phyloP scores from a whole-genome alignment of 1,140 invertebrate genomes.

The Rhizoglyphus robini region DNA sequence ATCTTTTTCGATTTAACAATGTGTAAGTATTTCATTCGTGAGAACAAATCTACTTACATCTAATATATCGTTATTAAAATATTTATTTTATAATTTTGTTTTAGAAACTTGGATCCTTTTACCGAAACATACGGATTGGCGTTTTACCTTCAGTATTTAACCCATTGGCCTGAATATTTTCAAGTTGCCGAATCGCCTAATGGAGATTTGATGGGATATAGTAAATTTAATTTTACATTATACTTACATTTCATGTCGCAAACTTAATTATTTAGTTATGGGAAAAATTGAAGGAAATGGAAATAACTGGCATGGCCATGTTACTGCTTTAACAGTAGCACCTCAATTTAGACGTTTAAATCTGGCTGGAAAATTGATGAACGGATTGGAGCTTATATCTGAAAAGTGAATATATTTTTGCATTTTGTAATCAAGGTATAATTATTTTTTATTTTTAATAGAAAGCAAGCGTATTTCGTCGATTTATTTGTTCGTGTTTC shows the following conservation, averaged over 20 bases:
- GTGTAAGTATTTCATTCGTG: slow-evolving; percentile 53
- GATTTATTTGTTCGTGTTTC: slow-evolving; percentile 96
- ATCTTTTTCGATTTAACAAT: slow-evolving; percentile 90
- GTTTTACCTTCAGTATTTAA: slow-evolving; percentile 94
- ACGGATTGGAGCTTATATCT: slow-evolving; percentile 82
- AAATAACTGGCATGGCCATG: slow-evolving; percentile 97
- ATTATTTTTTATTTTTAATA: slow-evolving; percentile 38
- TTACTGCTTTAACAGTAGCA: slow-evolving; percentile 92
- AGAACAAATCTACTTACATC: not conserved
- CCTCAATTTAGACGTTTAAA: slow-evolving; percentile 80
- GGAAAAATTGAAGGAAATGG: slow-evolving; percentile 90
- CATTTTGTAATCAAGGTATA: not conserved
- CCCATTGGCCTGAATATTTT: slow-evolving; percentile 98
- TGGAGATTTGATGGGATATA: slow-evolving; percentile 96
- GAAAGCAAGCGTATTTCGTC: slow-evolving; percentile 93
- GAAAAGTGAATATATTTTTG: slow-evolving; percentile 63
- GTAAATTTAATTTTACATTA: slow-evolving; percentile 46
- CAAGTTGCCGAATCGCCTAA: slow-evolving; percentile 85
- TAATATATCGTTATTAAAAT: slow-evolving; percentile 12
- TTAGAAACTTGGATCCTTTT: slow-evolving; percentile 82
- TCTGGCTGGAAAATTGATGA: slow-evolving; percentile 86
- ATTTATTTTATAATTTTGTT: slow-evolving; percentile 30
- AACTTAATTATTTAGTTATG: slow-evolving; percentile 63
- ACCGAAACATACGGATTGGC: slow-evolving; percentile 95
- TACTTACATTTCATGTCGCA: slow-evolving; percentile 22